phyloP scores from a whole-genome alignment of 92 coral and sea anemone species.

The Porites evermanni region DNA sequence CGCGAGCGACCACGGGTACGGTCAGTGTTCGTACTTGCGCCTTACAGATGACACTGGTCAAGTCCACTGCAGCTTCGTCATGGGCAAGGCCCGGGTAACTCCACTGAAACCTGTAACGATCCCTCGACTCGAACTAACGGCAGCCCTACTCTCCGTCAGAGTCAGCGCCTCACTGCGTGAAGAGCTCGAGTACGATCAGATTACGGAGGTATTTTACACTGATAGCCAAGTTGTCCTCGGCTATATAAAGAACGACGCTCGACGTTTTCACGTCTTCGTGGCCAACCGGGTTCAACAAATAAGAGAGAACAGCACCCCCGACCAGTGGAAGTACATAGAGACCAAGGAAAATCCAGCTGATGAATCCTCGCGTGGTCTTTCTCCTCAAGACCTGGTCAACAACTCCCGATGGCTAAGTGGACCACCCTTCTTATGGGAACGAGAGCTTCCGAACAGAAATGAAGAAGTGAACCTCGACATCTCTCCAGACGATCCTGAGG shows the following conservation, averaged over 20 bases:
- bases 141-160: constrained; percentile 34
- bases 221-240: constrained; percentile 58
- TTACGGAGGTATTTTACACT: constrained; percentile 35
- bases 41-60: constrained; percentile 8
- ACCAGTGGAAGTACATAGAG: constrained; percentile 54
- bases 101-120: too few species aligned
- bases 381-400: constrained; percentile 20
- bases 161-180: not conserved
- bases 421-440: constrained; percentile 55
- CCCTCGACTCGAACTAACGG: not conserved
- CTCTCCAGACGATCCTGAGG: constrained; percentile 28
- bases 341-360: constrained; percentile 52
- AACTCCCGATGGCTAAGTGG: constrained; percentile 36
- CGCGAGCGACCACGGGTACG: constrained; percentile 26
- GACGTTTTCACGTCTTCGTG: constrained; percentile 52
- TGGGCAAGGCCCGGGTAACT: constrained; percentile 12
- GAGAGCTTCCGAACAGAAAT: not conserved
- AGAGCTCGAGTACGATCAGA: constrained; percentile 26
- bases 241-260: constrained; percentile 27
- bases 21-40: not conserved
- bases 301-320: constrained; percentile 22
- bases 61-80: constrained; percentile 24
- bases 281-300: constrained; percentile 58
- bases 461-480: not conserved
- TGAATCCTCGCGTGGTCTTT: constrained; percentile 46